Evolutionary conservation across 2,797 vertebrate genomes (phyloP), one percentile per base, ranked within the genome.

Genomic region (Spinibarbus caldwelli): DNA sequence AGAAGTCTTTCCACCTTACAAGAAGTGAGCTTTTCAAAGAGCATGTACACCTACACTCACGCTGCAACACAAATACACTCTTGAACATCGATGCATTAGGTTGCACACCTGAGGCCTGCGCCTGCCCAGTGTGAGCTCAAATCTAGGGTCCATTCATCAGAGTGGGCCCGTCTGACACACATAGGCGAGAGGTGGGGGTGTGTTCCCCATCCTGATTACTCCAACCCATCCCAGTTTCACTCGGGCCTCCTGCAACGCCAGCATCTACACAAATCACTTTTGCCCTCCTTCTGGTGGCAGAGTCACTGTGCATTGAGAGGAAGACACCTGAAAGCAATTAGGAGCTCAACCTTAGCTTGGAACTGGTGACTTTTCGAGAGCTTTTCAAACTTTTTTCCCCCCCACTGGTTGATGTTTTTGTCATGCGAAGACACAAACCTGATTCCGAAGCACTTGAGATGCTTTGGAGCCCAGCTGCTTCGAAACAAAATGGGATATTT

Each of bases 241-340:
- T 85, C 62, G 38, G 82, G 75, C 87, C 86, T 89, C 87, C 90
- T 88, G 88, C 90, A 85, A 88, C 38, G 88, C 86, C 86, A 78
- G 86, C 90, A 80, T 96, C 96, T 97, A 96, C 96, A 97, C 96
- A 97, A 96, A 96, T 96, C 95, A 95, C 95, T 96, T 96, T 86
- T 91, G 88, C 96, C 94, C 96, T 96, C 96, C 95, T 95, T 95
- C 95, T 95, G 95, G 96, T 95, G 93, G 95, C 87, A 85, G 78
- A 92, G 93, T 91, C 92, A 92, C 93, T 92, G 92, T 91, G 93
- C 75, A 75, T 45, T 41, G 67, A 83, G 89, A 86, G 84, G 86
- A 89, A 95, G 96, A 95, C 90, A 96, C 95, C 96, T 96, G 96
- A 96, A 96, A 96, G 88, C 87, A 89, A 89, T 89, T 96, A 90